A percentile compares a stretch with the other conserved stretches of the same genome.
These are phyloP conservation scores for Chrysotoxum bicinctum DNA, from an alignment of 2,888 invertebrate genomes.

Conservation along the genomic window DNA sequence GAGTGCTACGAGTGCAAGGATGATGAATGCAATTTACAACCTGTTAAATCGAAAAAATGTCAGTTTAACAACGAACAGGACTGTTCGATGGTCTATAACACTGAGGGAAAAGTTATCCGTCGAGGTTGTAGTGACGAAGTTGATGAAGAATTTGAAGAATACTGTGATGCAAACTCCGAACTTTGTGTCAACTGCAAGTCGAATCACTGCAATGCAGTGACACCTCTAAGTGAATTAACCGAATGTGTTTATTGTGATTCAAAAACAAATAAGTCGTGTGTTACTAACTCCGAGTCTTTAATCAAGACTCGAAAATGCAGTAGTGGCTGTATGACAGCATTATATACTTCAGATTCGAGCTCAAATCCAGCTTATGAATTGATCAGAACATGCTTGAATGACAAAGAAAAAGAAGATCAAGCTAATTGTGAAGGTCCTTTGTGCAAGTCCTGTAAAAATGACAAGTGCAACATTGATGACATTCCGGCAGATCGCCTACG, in stretches of 20 bases:
- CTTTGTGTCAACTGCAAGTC: slow-evolving; percentile 78
- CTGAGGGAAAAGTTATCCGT: slow-evolving; percentile 73
- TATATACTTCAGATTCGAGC: slow-evolving; percentile 75
- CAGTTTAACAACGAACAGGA: slow-evolving; percentile 78
- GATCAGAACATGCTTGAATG: slow-evolving; percentile 78
- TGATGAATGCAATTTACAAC: slow-evolving; percentile 68
- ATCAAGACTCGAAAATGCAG: slow-evolving; percentile 76
- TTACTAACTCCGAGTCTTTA: slow-evolving; percentile 73
- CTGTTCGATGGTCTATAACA: slow-evolving; percentile 77
- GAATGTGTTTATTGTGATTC: slow-evolving; percentile 79
- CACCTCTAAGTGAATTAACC: slow-evolving; percentile 69
- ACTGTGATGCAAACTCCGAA: slow-evolving; percentile 74
- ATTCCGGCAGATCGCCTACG: slow-evolving; percentile 76
- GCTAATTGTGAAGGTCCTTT: slow-evolving; percentile 73
- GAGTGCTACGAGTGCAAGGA: slow-evolving; percentile 76
- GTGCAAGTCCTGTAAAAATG: slow-evolving; percentile 75
- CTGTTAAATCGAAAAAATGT: slow-evolving; percentile 64
- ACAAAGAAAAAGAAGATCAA: slow-evolving; percentile 77
- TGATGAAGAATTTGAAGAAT: slow-evolving; percentile 59
- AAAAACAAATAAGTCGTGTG: slow-evolving; percentile 74
- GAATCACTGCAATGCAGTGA: slow-evolving; percentile 78
- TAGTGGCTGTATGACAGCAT: slow-evolving; percentile 78
- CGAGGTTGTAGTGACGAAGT: slow-evolving; percentile 78
- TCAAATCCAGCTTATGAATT: slow-evolving; percentile 75
- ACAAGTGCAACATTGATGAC: slow-evolving; percentile 75